These are phyloP conservation scores for Odocoileus hemionus DNA, from an alignment of 2,113 vertebrate species.

Conservation along the genomic window DNA sequence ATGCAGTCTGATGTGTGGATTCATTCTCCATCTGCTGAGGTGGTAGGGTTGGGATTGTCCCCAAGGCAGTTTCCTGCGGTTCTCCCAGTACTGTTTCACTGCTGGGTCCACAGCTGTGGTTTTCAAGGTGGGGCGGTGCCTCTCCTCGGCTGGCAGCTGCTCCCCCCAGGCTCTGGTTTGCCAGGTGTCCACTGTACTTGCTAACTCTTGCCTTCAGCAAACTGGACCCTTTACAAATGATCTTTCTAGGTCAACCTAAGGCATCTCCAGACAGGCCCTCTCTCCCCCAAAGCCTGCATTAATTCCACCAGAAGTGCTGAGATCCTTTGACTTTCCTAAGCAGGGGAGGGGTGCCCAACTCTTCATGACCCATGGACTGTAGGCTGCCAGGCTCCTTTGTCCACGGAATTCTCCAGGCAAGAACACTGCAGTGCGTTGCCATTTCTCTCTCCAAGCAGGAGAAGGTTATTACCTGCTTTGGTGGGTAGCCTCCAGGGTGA, in stretches of 20 bases:
- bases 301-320: too few species aligned
- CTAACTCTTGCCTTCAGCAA: background rate
- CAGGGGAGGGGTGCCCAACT: background rate
- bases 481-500: background rate
- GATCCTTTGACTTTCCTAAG: background rate
- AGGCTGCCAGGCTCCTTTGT: background rate
- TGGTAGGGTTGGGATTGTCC: background rate
- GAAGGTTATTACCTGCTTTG: background rate
- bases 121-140: background rate
- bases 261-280: background rate
- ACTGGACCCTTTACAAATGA: background rate
- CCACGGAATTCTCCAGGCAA: background rate
- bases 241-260: background rate
- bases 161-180: background rate
- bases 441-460: background rate
- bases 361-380: background rate
- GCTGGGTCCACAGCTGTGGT: background rate
- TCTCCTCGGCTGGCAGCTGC: background rate
- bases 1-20: background rate
- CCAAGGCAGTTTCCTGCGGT: too few species aligned
- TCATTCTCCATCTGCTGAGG: background rate
- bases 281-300: rapidly evolving
- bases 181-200: too few species aligned
- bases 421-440: background rate
- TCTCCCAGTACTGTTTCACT: background rate